phyloP scores from a whole-genome alignment of 1,140 invertebrate genomes.

The Leptestheria dahalacensis region DNA sequence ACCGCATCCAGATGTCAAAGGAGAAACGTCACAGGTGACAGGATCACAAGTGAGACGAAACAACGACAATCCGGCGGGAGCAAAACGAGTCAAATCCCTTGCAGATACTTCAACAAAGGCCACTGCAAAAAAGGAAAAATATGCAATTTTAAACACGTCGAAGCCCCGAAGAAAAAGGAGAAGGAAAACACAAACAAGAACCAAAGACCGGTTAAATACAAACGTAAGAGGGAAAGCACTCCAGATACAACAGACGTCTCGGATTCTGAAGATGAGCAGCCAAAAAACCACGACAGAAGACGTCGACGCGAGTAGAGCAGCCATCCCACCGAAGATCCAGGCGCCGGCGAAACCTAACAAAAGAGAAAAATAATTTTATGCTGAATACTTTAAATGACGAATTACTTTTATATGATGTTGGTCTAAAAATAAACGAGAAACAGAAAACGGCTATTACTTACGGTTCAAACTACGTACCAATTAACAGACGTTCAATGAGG shows the following conservation, averaged over 20 bases:
- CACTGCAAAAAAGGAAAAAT: neutral
- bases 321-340: too few species aligned
- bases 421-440: neutral
- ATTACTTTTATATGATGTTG: neutral
- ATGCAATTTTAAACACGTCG: neutral
- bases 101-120: neutral
- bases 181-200: neutral
- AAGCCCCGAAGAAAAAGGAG: neutral
- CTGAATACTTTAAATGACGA: neutral
- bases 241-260: neutral
- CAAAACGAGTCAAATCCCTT: too few species aligned
- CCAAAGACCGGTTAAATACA: neutral
- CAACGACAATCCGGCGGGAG: too few species aligned
- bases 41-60: too few species aligned
- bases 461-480: too few species aligned
- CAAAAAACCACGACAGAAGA: too few species aligned
- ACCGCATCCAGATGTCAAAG: too few species aligned
- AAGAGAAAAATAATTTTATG: neutral
- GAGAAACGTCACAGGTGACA: too few species aligned
- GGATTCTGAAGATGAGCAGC: too few species aligned
- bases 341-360: neutral
- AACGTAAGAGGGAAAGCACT: neutral
- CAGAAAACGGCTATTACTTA: neutral
- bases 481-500: too few species aligned
- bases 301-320: too few species aligned